Base-by-base conservation (phyloP, 2,888 invertebrate species). In the Drosophila pegasa region DNA sequence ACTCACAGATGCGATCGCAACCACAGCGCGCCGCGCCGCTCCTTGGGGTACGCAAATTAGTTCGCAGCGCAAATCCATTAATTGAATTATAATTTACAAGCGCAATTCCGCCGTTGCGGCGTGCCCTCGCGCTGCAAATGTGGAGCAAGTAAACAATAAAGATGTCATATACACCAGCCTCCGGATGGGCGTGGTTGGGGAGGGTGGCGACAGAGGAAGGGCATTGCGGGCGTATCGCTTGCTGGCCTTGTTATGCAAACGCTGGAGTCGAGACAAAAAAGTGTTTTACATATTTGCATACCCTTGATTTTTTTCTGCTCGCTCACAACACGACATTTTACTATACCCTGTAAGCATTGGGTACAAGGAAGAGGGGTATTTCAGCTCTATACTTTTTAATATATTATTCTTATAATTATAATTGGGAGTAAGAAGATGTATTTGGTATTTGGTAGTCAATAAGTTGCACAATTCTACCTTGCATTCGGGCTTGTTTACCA, bases 31-130 rank as follows among this genome's bases (percentile, higher is more conserved):
- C 33, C 38, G 14, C 1, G 12, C 5, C 22, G 35, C 35, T 63
- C 47, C 65, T 64, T 58, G 58, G 60, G 72, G 57, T 27, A 64
- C 50, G 31, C 72, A 85, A 84, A 88, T 84, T 84, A 87, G 88
- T 81, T 71, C 56, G 25, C 60, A 74, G 67, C 74, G 70, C 71
- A 79, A 74, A 85, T 85, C 73, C 74, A 87, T 87, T 84, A 84
- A 84, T 84, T 84, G 86, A 81, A 84, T 82, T 82, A 84, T 79
- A 75, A 87, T 78, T 85, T 75, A 77, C 80, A 67, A 68, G 76
- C 79, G 61, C 58, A 55, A 41, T 48, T 57, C 58, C 54, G 65
- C 22, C 65, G 29, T 22, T 29, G 27, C 22, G 20, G 48, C 27
- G 10, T 10, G 18, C 10, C 16, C 37, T 22, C 27, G 29, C n/a